Evolutionary conservation across 2,888 invertebrate genomes (phyloP).

Genomic region (Mongoloraphidia duomilia): DNA sequence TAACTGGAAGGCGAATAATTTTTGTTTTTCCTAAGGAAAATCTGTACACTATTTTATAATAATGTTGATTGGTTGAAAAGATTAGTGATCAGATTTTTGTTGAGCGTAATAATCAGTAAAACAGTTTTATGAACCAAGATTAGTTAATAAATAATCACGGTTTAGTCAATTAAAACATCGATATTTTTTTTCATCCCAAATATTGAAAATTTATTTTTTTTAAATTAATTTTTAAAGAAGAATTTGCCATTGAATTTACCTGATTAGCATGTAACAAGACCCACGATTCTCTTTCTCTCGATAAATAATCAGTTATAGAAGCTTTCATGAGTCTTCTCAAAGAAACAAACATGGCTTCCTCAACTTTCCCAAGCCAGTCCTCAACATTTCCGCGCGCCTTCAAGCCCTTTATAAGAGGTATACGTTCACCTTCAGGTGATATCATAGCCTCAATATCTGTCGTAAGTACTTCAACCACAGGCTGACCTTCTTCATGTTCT

Average conservation of each 20-base stretch:
- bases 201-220: too few relatives aligned
- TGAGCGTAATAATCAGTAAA: too few relatives aligned
- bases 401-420: constrained; percentile 62
- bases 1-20: too few relatives aligned
- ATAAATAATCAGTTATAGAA: constrained; percentile 52
- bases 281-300: constrained; percentile 54
- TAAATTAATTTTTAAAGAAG: background rate
- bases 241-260: constrained; percentile 26
- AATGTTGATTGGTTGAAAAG: too few relatives aligned
- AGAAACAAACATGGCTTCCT: constrained; percentile 75
- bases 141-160: too few relatives aligned
- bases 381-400: constrained; percentile 85
- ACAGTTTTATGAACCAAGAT: too few relatives aligned
- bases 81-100: too few relatives aligned
- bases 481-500: constrained; percentile 29
- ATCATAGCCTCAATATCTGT: constrained; percentile 81
- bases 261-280: constrained; percentile 60
- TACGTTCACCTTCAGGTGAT: constrained; percentile 76
- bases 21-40: too few relatives aligned
- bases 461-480: constrained; percentile 39
- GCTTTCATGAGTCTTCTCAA: constrained; percentile 61
- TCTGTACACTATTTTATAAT: too few relatives aligned
- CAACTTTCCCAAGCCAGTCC: constrained; percentile 84
- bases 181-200: too few relatives aligned
- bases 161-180: too few relatives aligned